Evolutionary conservation across 2,113 vertebrate genomes (phyloP).

Genomic region (Centrocercus urophasianus): DNA sequence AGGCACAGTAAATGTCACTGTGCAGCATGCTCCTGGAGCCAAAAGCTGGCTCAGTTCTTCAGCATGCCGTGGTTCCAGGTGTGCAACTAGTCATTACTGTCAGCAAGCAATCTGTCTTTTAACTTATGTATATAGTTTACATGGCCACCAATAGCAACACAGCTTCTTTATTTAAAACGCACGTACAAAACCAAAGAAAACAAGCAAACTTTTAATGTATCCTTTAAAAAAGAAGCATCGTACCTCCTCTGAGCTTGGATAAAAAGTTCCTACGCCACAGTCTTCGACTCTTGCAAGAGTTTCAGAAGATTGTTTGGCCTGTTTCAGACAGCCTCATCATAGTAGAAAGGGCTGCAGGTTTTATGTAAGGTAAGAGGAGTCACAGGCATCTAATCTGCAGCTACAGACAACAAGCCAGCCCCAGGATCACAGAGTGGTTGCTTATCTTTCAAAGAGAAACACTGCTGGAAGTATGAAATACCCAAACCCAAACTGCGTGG

Average conservation of each 20-base stretch:
- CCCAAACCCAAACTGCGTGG: rapidly evolving
- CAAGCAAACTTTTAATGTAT: not conserved
- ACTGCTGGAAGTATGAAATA: not conserved
- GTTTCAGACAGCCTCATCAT: not conserved
- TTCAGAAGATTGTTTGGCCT: not conserved
- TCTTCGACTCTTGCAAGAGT: not conserved
- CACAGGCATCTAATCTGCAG: not conserved
- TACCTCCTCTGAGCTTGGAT: not conserved
- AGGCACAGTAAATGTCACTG: not conserved
- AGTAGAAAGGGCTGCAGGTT: not conserved
- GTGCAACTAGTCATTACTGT: not conserved
- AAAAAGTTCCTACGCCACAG: not conserved
- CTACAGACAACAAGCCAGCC: rapidly evolving
- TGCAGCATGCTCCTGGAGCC: not conserved
- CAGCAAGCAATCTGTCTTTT: not conserved
- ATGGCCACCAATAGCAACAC: not conserved
- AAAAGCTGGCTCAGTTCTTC: not conserved
- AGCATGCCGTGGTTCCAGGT: not conserved
- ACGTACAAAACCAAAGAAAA: not conserved
- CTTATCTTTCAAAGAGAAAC: not conserved
- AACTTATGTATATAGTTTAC: not conserved
- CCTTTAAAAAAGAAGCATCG: not conserved
- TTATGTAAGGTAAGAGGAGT: not conserved
- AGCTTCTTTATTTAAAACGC: not conserved
- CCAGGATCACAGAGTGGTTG: rapidly evolving